These are phyloP conservation scores for Meriones unguiculatus DNA, from an alignment of 2,113 vertebrate species.

Conservation along the genomic window DNA sequence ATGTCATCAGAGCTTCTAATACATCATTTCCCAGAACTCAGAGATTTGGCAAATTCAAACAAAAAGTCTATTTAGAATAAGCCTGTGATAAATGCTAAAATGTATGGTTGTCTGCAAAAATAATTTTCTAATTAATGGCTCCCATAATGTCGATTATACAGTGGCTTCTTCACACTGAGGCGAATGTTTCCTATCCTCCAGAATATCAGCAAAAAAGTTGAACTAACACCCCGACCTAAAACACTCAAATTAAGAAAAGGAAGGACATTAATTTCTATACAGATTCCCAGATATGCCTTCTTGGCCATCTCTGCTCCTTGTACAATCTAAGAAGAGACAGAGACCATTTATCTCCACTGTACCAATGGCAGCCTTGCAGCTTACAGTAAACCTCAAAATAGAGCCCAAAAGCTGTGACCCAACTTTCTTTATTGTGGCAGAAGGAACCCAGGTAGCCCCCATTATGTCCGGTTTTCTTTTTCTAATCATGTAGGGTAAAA, in stretches of 20 bases:
- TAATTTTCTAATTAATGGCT: neutral
- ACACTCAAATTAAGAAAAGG: neutral
- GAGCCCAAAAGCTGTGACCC: neutral
- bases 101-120: neutral
- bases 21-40: neutral
- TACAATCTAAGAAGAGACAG: neutral
- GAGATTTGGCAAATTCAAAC: neutral
- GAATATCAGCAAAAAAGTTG: neutral
- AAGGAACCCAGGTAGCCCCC: neutral
- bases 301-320: neutral
- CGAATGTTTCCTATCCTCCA: neutral
- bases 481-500: neutral
- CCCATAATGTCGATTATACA: neutral
- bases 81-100: neutral
- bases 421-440: neutral
- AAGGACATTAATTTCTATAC: neutral
- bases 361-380: neutral
- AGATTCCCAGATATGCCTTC: neutral
- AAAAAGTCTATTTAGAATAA: neutral
- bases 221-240: neutral
- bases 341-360: neutral
- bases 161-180: neutral
- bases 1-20: neutral
- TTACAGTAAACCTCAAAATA: neutral
- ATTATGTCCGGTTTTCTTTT: neutral